Conservation (phyloP, 2,113 vertebrate species). For the Pardalotus punctatus region DNA sequence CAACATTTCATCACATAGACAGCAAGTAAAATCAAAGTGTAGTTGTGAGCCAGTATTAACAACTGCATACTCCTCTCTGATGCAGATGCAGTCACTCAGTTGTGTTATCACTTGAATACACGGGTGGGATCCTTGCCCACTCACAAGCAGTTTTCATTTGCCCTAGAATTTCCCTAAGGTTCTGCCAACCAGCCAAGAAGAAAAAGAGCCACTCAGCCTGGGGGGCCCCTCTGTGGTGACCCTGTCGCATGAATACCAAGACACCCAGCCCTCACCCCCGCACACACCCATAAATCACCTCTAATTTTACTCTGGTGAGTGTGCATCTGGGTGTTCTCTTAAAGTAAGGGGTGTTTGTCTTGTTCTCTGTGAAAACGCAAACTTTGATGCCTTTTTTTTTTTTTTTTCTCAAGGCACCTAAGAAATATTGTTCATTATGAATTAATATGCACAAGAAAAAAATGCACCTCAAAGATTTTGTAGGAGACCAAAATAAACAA, state of each 20-base stretch:
- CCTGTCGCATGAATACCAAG: neutral
- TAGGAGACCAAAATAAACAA: neutral
- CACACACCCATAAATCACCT: neutral
- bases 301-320: neutral
- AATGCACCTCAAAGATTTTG: neutral
- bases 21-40: neutral
- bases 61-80: neutral
- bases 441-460: neutral
- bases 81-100: neutral
- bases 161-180: neutral
- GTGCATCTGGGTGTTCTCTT: neutral
- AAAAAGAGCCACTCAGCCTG: neutral
- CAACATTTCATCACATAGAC: neutral
- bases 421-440: neutral
- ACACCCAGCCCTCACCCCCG: neutral
- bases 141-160: rapidly evolving
- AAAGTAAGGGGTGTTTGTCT: neutral
- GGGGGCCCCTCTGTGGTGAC: rapidly evolving
- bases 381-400: neutral
- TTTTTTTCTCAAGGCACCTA: neutral
- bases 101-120: neutral
- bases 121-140: neutral
- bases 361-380: neutral
- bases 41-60: neutral
- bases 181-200: neutral